Conservation (phyloP, 2,797 vertebrate genomes). For the Podarcis siculus region DNA sequence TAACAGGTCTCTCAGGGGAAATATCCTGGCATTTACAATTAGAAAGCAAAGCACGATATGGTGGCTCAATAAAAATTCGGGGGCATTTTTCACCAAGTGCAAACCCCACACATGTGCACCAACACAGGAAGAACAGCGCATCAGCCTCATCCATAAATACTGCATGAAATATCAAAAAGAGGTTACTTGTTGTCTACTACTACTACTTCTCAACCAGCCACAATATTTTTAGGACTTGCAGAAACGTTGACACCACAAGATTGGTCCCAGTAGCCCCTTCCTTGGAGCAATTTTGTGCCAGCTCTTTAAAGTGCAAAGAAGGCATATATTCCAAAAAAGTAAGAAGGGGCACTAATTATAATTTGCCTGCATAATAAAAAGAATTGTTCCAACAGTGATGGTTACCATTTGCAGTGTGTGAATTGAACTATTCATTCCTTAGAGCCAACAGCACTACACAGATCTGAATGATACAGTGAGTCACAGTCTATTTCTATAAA, state of each 20-base stretch:
- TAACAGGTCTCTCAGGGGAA: not conserved
- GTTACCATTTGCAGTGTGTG: conserved; percentile 25
- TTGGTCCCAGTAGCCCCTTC: not conserved
- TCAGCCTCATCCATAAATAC: not conserved
- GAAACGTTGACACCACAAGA: not conserved
- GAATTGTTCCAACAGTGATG: conserved; percentile 17
- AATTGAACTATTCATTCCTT: conserved; percentile 44
- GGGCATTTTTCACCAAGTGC: not conserved
- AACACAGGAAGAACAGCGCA: not conserved
- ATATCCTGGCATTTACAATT: not conserved
- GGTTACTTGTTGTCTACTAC: not conserved
- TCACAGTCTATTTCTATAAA: conserved; percentile 48
- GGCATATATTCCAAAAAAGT: not conserved
- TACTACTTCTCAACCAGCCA: not conserved
- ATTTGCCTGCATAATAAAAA: not conserved
- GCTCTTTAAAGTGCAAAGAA: not conserved
- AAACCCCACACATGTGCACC: not conserved
- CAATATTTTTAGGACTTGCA: not conserved
- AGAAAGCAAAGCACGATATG: not conserved
- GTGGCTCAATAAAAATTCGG: not conserved
- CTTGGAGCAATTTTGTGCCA: not conserved
- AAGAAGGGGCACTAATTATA: conserved; percentile 8
- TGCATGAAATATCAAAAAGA: not conserved
- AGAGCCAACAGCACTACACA: conserved; percentile 8
- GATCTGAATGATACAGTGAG: conserved; percentile 27